Percentiles rank a stretch among this genome's conserved stretches.
Conservation (phyloP, 2,888 invertebrate species). For the Lysandra coridon region DNA sequence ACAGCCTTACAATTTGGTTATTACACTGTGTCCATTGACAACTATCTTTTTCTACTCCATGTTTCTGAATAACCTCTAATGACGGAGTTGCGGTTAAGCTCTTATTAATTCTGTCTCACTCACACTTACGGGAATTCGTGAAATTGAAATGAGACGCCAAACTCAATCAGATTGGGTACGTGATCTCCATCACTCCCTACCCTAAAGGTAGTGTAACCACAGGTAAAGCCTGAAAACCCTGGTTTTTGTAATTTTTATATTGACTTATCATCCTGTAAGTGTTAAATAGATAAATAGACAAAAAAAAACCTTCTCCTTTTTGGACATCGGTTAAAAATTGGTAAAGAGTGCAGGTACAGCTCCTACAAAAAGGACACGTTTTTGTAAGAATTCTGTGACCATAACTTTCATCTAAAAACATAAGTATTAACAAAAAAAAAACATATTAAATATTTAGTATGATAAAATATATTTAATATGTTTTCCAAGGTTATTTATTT, state of each 20-base stretch:
- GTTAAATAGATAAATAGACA: not conserved
- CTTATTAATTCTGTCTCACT: slow-evolving; percentile 71
- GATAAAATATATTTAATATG: not conserved
- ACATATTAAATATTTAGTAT: too few species aligned
- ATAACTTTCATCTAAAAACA: too few species aligned
- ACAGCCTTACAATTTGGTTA: slow-evolving; percentile 36
- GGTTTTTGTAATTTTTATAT: not conserved
- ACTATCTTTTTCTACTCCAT: slow-evolving; percentile 42
- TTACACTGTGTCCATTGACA: slow-evolving; percentile 41
- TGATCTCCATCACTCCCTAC: slow-evolving; percentile 75
- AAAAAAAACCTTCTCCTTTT: too few species aligned
- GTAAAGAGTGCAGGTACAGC: too few species aligned
- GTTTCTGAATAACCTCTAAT: slow-evolving; percentile 64
- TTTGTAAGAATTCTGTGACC: too few species aligned
- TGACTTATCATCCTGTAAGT: not conserved
- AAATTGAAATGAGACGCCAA: slow-evolving; percentile 65
- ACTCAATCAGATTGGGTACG: slow-evolving; percentile 67
- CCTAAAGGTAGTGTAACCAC: slow-evolving; percentile 27
- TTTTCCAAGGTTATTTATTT: slow-evolving; percentile 32
- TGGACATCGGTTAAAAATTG: too few species aligned
- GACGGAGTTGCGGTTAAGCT: slow-evolving; percentile 74
- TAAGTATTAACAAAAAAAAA: too few species aligned
- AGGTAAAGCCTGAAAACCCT: not conserved
- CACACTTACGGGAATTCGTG: slow-evolving; percentile 53
- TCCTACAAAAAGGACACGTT: too few species aligned